These are phyloP conservation scores for Apodemus speciosus DNA, from an alignment of 2,113 vertebrate species.

Conservation along the genomic window DNA sequence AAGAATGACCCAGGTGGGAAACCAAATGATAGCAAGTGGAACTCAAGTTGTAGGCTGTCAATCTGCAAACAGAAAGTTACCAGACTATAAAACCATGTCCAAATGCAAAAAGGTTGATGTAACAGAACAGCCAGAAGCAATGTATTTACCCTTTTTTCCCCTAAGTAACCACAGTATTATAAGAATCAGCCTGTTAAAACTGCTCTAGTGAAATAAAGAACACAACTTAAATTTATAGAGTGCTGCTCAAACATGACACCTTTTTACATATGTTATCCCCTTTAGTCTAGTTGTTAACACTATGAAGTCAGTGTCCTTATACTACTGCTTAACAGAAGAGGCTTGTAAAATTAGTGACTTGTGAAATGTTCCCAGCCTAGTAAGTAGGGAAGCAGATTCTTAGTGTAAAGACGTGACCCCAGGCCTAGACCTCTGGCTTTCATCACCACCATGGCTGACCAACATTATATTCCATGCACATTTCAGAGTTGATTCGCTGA, in stretches of 20 bases:
- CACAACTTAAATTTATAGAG: background rate
- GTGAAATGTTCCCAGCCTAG: background rate
- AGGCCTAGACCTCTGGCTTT: background rate
- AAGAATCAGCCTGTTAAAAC: background rate
- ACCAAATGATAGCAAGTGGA: slow-evolving; percentile 56
- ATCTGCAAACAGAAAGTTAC: slow-evolving; percentile 67
- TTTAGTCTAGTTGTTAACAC: slow-evolving; percentile 43
- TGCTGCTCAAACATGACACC: background rate
- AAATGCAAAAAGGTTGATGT: slow-evolving; percentile 61
- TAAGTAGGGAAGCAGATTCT: background rate
- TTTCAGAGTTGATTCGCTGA: background rate
- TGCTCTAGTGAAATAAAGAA: slow-evolving; percentile 12
- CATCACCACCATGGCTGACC: too few relatives aligned
- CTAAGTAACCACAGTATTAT: background rate
- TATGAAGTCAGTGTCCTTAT: background rate
- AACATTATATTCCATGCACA: background rate
- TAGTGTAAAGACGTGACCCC: background rate
- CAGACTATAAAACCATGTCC: slow-evolving; percentile 47
- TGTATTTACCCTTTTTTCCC: slow-evolving; percentile 21
- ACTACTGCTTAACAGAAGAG: background rate
- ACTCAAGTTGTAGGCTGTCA: slow-evolving; percentile 62
- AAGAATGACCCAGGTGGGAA: slow-evolving; percentile 62
- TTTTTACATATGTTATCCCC: background rate
- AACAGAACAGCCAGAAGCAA: slow-evolving; percentile 42
- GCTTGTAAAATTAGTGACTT: background rate